phyloP scores from a whole-genome alignment of 2,113 vertebrate genomes.

The Opisthocomus hoazin region DNA sequence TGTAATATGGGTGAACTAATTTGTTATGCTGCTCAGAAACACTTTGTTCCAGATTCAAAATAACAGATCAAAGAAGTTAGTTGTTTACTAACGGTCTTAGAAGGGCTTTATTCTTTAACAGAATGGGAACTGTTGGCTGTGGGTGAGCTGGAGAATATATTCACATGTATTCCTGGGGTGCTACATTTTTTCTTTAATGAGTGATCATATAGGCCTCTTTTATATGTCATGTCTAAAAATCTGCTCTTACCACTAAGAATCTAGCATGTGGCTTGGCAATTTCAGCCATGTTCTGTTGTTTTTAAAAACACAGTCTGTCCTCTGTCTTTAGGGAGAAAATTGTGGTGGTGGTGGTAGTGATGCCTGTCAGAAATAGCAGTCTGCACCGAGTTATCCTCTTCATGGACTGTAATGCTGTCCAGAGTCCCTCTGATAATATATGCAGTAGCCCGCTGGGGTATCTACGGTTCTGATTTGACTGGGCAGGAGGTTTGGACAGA shows the following conservation, averaged over 20 bases:
- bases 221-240: conserved; percentile 2
- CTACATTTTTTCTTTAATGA: conserved; percentile 38
- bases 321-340: background rate
- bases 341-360: background rate
- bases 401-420: background rate
- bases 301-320: background rate
- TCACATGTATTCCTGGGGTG: conserved; percentile 10
- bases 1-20: background rate
- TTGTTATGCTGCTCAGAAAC: background rate
- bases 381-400: background rate
- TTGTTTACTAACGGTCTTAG: background rate
- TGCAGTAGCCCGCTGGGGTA: background rate
- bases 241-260: background rate
- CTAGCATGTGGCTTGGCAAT: background rate
- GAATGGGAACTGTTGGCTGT: background rate
- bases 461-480: background rate
- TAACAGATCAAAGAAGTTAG: conserved; percentile 27
- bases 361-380: background rate
- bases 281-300: background rate
- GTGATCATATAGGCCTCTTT: background rate
- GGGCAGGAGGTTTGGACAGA: background rate
- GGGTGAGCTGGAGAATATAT: background rate
- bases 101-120: conserved; percentile 20
- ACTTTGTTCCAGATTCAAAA: conserved; percentile 45
- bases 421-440: background rate